phyloP scores from a whole-genome alignment of 2,797 vertebrate species.

The Percopsis omiscomaycus region DNA sequence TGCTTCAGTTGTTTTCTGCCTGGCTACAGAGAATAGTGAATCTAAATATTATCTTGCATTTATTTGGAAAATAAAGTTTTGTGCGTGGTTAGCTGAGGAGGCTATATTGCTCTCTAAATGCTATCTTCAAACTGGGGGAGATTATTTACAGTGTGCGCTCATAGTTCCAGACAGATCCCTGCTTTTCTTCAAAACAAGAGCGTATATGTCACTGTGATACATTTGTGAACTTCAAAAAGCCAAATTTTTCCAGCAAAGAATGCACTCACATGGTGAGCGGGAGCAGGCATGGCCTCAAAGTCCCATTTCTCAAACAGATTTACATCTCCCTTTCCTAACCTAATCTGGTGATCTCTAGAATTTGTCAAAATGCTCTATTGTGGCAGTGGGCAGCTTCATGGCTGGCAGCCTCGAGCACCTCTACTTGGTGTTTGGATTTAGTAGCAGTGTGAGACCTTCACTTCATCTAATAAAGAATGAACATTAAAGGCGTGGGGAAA shows the following conservation, averaged over 20 bases:
- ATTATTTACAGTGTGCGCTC: neutral
- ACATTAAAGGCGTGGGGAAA: conserved; percentile 35
- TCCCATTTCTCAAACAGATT: conserved; percentile 46
- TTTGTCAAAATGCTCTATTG: conserved; percentile 44
- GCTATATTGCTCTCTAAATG: neutral
- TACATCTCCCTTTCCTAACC: conserved; percentile 29
- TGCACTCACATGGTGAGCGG: conserved; percentile 9
- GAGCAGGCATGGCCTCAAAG: conserved; percentile 10
- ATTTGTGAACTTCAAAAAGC: conserved; percentile 17
- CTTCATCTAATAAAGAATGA: conserved; percentile 34
- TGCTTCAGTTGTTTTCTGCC: too few species aligned
- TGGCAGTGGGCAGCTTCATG: conserved; percentile 12
- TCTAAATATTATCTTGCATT: too few species aligned
- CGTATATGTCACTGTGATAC: conserved; percentile 9
- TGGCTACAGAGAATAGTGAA: too few species aligned
- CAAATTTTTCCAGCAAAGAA: conserved; percentile 28
- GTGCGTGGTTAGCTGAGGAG: conserved; percentile 18
- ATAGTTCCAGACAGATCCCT: conserved; percentile 14
- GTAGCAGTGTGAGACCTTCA: conserved; percentile 51
- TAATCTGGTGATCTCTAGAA: conserved; percentile 25
- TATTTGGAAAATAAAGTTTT: conserved; percentile 13
- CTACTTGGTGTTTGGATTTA: conserved; percentile 37
- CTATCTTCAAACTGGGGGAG: conserved; percentile 4
- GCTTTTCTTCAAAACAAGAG: conserved; percentile 33
- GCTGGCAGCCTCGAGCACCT: conserved; percentile 20